These are phyloP conservation scores for Campylomormyrus tamandua DNA, from an alignment of 2,113 vertebrate species.

Conservation along the genomic window DNA sequence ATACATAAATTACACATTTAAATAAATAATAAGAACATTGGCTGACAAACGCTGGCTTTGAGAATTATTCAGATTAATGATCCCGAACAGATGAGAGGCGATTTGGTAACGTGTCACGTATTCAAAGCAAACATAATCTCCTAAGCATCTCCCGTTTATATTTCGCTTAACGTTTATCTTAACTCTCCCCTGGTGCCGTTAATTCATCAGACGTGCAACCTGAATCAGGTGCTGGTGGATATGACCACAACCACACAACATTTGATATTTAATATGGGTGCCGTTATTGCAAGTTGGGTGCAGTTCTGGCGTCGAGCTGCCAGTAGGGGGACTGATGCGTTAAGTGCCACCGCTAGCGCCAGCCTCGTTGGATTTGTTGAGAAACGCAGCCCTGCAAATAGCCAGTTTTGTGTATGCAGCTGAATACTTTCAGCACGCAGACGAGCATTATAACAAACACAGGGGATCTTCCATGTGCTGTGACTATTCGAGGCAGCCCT, in stretches of 20 bases:
- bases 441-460: background rate
- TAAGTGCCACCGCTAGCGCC: background rate
- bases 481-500: background rate
- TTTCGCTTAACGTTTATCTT: background rate
- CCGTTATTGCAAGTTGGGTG: background rate
- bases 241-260: background rate
- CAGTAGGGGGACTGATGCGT: background rate
- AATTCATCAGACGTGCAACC: background rate
- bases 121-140: background rate
- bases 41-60: background rate
- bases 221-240: background rate
- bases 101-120: background rate
- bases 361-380: background rate
- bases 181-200: background rate
- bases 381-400: background rate
- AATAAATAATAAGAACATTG: background rate
- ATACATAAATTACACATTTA: background rate
- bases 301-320: background rate
- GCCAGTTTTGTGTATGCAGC: background rate
- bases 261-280: background rate
- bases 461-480: background rate
- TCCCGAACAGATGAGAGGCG: background rate
- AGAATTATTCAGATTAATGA: background rate
- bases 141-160: background rate
- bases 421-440: background rate